Evolutionary conservation across 1,140 invertebrate genomes (phyloP), one percentile per base, ranked within the genome.

Genomic region (Macrobrachium rosenbergii): DNA sequence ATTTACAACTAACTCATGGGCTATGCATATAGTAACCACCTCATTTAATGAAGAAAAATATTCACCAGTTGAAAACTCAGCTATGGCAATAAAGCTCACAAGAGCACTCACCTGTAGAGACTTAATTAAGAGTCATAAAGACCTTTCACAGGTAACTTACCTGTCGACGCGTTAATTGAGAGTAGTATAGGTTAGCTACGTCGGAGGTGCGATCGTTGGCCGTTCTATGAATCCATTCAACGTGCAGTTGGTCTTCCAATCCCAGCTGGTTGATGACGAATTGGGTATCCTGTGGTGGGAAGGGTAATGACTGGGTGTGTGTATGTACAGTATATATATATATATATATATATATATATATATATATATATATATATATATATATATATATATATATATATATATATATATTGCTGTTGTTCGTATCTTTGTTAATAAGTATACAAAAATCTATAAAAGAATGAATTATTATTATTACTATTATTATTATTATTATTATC

Each of bases 201-300:
- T 89, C 88, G 3, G 88, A 81, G 0, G 83, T 82, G 6, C 37
- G 21, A 16, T 21, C 62, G 59, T 43, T 52, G 16, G 72, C 69
- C 0, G 83, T 86, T 16, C 19, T 63, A 45, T 89, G 88, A 5
- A 81, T 89, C 88, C 88, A 89, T 62, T 89, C 88, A 12, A 89
- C 88, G 8, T 83, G 83, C 6, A 89, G 88, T 14, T n/a, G 19
- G n/a, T 89, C 83, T 43, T 81, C 88, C 62, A 89, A 23, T 5
- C 88, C 83, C 37, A 89, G 60, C 83, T 89, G 77, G 45, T 89
- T 85, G 43, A 89, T 86, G 52, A 89, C 73, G 21, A 75, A 89
- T 28, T 89, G 88, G 17, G 88, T 86, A 72, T 89, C 88, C 88
- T 89, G 83, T 16, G 43, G 45, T 37, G 0, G 58, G 23, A 80